Evolutionary conservation across 2,888 invertebrate genomes (phyloP).

Genomic region (Drosophila dives): DNA sequence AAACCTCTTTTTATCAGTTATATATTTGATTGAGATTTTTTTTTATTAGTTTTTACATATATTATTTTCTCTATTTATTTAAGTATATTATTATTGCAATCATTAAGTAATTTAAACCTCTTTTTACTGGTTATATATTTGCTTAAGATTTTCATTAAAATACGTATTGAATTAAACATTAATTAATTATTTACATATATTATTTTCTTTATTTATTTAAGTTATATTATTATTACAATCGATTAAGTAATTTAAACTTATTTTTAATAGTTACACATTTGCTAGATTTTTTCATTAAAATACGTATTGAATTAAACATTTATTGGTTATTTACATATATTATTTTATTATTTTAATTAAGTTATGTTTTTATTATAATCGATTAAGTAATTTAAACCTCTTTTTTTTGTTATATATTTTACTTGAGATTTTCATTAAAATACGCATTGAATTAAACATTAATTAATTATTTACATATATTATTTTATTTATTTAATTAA

Average conservation of each 20-base stretch:
- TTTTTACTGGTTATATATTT: background rate
- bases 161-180: background rate
- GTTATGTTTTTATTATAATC: background rate
- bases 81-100: background rate
- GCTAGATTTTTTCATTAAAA: background rate
- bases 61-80: too few relatives aligned
- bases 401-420: background rate
- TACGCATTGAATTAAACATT: background rate
- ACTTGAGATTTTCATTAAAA: background rate
- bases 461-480: too few relatives aligned
- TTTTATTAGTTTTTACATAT: background rate
- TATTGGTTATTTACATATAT: too few relatives aligned
- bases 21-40: background rate
- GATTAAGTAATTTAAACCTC: background rate
- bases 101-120: background rate
- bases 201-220: too few relatives aligned
- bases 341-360: too few relatives aligned
- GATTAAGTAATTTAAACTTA: background rate
- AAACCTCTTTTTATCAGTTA: background rate
- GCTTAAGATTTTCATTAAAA: background rate
- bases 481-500: too few relatives aligned
- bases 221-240: background rate
- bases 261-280: background rate
- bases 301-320: background rate
- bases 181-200: too few relatives aligned